Evolutionary conservation across 2,113 vertebrate species (phyloP).

Genomic region (Meleagris gallopavo): DNA sequence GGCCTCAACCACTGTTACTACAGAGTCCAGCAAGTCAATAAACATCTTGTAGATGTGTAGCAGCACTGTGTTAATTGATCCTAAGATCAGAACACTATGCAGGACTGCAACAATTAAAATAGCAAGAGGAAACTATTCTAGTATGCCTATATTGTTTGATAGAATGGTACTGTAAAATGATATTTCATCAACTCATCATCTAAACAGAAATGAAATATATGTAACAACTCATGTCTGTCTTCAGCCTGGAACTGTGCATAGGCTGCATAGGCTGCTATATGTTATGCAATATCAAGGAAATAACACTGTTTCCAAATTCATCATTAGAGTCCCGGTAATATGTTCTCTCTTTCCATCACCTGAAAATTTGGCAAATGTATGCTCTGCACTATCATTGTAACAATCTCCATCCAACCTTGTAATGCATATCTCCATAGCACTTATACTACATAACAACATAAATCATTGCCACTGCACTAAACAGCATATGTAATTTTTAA

Average conservation of each 20-base stretch:
- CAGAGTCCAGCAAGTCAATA: background rate
- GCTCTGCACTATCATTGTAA: background rate
- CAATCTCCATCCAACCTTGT: background rate
- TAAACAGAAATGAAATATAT: background rate
- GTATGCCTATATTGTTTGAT: background rate
- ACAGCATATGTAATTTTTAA: background rate
- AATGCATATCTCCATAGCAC: background rate
- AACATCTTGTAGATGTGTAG: background rate
- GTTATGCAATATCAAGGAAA: background rate
- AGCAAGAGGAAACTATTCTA: background rate
- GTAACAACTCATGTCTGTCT: background rate
- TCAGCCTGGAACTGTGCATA: background rate
- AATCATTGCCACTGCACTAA: background rate
- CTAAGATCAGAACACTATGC: background rate
- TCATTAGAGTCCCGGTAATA: background rate
- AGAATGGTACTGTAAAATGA: background rate
- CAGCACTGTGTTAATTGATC: background rate
- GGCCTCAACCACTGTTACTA: background rate
- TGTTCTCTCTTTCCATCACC: background rate
- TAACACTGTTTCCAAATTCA: background rate
- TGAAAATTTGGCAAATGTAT: background rate
- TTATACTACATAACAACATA: background rate
- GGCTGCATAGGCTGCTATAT: background rate
- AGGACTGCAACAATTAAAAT: background rate
- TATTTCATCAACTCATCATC: background rate